Evolutionary conservation across 2,797 vertebrate genomes (phyloP).

Genomic region (Etheostoma perlongum): DNA sequence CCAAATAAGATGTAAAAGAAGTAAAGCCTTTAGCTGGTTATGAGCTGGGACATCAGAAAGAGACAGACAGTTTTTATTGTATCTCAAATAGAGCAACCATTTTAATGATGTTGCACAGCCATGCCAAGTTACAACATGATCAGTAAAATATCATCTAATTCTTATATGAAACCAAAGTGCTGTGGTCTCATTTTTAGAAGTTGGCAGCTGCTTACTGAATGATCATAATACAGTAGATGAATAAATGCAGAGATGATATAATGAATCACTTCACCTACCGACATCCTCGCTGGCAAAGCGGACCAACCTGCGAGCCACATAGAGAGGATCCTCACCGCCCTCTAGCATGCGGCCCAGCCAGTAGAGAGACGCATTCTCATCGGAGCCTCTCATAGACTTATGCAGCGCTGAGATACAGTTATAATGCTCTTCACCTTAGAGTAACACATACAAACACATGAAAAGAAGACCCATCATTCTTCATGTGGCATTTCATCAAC

Average conservation of each 20-base stretch:
- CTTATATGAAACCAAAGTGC: background rate
- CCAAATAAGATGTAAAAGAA: background rate
- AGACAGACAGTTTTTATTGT: too few species aligned
- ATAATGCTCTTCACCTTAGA: conserved; percentile 94
- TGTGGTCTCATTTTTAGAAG: background rate
- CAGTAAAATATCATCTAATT: conserved; percentile 1
- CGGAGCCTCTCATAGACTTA: conserved; percentile 96
- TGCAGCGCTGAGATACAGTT: conserved; percentile 98
- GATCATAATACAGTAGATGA: background rate
- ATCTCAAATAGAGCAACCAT: background rate
- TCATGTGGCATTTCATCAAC: background rate
- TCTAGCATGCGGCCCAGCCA: conserved; percentile 99
- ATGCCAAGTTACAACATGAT: background rate
- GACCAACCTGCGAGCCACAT: conserved; percentile 94
- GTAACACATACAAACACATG: background rate
- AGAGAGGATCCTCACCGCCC: conserved; percentile 95
- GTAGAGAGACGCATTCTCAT: conserved; percentile 94
- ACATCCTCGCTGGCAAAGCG: conserved; percentile 98
- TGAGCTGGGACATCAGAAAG: background rate
- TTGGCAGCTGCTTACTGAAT: background rate
- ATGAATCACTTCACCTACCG: conserved; percentile 80
- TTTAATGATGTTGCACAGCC: background rate
- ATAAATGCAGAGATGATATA: background rate
- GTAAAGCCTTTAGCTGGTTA: background rate
- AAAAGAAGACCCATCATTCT: background rate